Conservation (phyloP, 1,140 invertebrate species). For the Drosophila teissieri region DNA sequence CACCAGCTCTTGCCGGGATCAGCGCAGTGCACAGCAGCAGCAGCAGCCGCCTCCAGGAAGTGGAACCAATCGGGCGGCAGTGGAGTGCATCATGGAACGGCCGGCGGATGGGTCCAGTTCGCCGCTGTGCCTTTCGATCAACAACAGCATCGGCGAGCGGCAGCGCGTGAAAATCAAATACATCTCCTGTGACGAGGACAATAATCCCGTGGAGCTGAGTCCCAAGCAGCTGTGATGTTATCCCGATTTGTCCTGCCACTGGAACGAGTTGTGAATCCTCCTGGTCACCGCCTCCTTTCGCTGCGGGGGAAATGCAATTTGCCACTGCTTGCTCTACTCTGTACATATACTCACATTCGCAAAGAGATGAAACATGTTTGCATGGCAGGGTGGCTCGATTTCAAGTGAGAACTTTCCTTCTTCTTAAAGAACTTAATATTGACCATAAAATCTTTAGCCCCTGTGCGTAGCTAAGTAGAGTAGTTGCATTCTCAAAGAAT, state of each 20-base stretch:
- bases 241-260: constrained; percentile 4
- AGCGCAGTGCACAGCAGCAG: constrained; percentile 16
- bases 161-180: constrained; percentile 78
- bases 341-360: constrained; percentile 22
- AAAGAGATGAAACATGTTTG: neutral
- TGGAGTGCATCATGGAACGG: constrained; percentile 69
- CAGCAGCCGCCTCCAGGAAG: neutral
- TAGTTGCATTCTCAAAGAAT: too few species aligned
- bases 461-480: too few species aligned
- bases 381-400: constrained; percentile 28
- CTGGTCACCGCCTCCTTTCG: neutral
- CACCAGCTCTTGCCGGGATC: constrained; percentile 51
- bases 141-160: constrained; percentile 67
- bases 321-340: constrained; percentile 28
- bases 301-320: constrained; percentile 27
- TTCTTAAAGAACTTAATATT: neutral
- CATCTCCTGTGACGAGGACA: constrained; percentile 83
- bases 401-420: neutral
- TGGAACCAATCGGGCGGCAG: constrained; percentile 25
- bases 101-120: constrained; percentile 62
- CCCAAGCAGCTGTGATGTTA: constrained; percentile 54
- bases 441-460: neutral
- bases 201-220: constrained; percentile 74
- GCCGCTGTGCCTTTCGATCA: constrained; percentile 72
- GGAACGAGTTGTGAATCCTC: constrained; percentile 19